Evolutionary conservation across 2,113 vertebrate species (phyloP), one percentile per base, ranked within the genome.

Genomic region (Nothocercus nigrocapillus): DNA sequence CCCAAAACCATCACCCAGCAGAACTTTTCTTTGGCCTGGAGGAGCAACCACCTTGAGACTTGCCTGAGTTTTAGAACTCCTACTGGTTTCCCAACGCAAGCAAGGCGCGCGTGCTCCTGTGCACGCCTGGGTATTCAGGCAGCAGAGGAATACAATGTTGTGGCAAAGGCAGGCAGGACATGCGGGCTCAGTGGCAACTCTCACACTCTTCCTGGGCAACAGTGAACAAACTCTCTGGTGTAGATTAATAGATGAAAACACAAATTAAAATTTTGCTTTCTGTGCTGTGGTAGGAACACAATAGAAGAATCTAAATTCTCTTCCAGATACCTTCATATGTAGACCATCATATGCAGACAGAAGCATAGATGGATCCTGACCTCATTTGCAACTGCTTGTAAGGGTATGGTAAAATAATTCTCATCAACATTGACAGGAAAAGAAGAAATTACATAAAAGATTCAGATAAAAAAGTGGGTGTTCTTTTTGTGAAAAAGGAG

Each of bases 51-150:
- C 49, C 34, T 80, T 53, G 11, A 44, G 34, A 77, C 25, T 25
- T 56, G 28, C 30, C 28, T 17, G 28, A 56, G 28, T 56, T 32
- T 56, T 28, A 16, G 54, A 56, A 32, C 45, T 12, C 49, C 12
- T 13, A 30, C 3, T 82, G 40, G 9, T 44, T 64, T 73, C 49
- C 53, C 79, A 72, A 59, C 7, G 15, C 6, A 61, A 59, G 40
- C 20, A 20, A 5, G 30, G 22, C 3, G 1, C 21, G 20, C 19
- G 11, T 51, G 28, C 24, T 2, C 1, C 0, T 15, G 18, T 7
- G 19, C 5, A n/a, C 6, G 36, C 5, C 54, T 0, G 0, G 1
- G 7, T 19, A 59, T 61, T 66, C 36, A 82, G 38, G 5, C 44
- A 25, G 58, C 12, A 77, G 17, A 51, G 9, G 2, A 61, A 51